Conservation (phyloP, 1,140 invertebrate genomes). For the Aphidius ervi region DNA sequence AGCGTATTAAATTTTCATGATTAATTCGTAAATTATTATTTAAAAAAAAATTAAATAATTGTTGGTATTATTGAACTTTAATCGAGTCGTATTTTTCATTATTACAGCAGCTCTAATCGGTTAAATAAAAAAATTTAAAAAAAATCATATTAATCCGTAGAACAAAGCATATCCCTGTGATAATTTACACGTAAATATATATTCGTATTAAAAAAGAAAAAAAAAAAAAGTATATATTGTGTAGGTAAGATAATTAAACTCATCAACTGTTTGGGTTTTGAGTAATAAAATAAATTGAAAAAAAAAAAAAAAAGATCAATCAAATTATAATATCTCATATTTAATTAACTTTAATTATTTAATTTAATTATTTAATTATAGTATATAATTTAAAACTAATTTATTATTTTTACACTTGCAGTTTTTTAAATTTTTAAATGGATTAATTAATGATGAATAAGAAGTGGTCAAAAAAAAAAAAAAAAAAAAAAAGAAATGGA, state of each 20-base stretch:
- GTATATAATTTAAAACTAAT: no score
- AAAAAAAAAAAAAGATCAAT: no score
- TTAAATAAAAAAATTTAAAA: no score
- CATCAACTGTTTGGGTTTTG: no score
- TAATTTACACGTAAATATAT: slow-evolving; percentile 26
- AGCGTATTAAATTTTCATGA: not conserved
- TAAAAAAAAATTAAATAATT: not conserved
- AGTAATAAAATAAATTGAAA: no score
- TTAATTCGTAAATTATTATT: not conserved
- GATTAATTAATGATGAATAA: no score
- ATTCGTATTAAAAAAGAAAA: slow-evolving; percentile 5
- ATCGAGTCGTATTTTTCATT: not conserved
- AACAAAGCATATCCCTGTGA: slow-evolving; percentile 30
- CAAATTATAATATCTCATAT: no score
- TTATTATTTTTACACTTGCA: no score
- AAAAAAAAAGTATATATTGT: not conserved
- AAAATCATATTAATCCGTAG: slow-evolving; percentile 10
- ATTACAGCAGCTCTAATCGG: not conserved
- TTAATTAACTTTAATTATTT: no score
- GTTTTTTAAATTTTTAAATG: no score
- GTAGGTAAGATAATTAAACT: no score
- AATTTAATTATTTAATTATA: no score
- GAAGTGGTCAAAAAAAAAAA: not conserved
- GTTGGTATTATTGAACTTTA: not conserved
- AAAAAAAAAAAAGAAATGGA: not conserved